Conservation (phyloP, 2,113 vertebrate genomes). For the Grammomys dolichurus region DNA sequence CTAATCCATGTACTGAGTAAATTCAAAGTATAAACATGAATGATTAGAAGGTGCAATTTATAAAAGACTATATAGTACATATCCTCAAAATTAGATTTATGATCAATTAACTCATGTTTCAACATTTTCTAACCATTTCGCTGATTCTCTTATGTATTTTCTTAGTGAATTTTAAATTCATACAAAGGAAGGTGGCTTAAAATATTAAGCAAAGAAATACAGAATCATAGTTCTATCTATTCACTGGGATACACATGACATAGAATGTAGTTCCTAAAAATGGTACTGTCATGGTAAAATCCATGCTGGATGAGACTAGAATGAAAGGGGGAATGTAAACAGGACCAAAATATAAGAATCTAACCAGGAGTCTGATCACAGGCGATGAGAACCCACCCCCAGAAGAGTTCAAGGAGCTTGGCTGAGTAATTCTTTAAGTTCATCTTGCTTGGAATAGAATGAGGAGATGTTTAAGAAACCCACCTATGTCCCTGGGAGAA, state of each 20-base stretch:
- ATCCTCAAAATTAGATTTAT: constrained; percentile 32
- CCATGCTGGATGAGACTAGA: background rate
- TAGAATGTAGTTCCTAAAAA: background rate
- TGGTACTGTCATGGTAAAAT: background rate
- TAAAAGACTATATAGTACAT: background rate
- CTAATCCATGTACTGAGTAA: background rate
- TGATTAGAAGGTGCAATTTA: background rate
- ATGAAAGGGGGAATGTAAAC: background rate
- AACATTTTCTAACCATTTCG: background rate
- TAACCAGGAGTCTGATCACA: background rate
- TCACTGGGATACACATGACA: background rate
- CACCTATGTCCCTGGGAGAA: background rate
- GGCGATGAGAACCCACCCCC: background rate
- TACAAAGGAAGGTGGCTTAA: background rate
- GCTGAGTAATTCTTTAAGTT: background rate
- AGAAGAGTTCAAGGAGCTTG: background rate
- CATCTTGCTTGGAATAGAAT: background rate
- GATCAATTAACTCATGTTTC: background rate
- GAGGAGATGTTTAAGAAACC: background rate
- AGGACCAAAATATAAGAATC: background rate
- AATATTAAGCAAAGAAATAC: background rate
- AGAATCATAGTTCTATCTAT: background rate
- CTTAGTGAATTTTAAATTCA: constrained; percentile 15
- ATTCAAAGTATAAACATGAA: background rate
- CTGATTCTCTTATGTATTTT: background rate